Evolutionary conservation across 2,113 vertebrate genomes (phyloP), one percentile per base, ranked within the genome.

Genomic region (Lucifuga dentata): DNA sequence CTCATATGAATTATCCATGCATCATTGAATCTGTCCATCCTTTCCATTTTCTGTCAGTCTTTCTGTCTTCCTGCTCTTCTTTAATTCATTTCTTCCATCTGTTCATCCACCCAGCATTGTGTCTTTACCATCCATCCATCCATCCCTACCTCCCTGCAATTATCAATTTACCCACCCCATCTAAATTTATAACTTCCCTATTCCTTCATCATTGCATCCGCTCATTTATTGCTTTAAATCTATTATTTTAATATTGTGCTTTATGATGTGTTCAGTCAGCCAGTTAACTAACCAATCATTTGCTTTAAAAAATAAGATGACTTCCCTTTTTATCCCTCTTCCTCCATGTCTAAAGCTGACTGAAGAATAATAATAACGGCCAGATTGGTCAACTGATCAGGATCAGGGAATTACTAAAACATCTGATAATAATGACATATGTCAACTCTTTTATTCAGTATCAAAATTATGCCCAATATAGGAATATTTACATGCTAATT

Each of bases 191-290:
- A 13, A 23, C 55, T 49, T 50, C 11, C 19, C 9, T 3, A 11
- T 5, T 5, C 5, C 15, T 45, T 39, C 24, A 53, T 59, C n/a
- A 3, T 55, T 8, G 2, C n/a, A 7, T 46, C 20, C 5, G 0
- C n/a, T 5, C 11, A 2, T 39, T 49, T 12, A 16, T 46, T n/a
- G 45, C 12, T 35, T 40, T 17, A 3, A 9, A 13, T 58, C 11
- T 45, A 12, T 45, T 61, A 38, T 61, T 32, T 40, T 21, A 43
- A n/a, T n/a, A n/a, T n/a, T n/a, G n/a, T n/a, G n/a, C n/a, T n/a
- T n/a, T n/a, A n/a, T n/a, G n/a, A n/a, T n/a, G n/a, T n/a, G n/a
- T 0, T 0, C 11, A 17, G 23, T 5, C 50, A 17, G 21, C 10
- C 23, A 63, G 9, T 11, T 26, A 46, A 13, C 11, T 9, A 2